phyloP scores from a whole-genome alignment of 2,797 vertebrate species.

The Rhodeus uyekii region DNA sequence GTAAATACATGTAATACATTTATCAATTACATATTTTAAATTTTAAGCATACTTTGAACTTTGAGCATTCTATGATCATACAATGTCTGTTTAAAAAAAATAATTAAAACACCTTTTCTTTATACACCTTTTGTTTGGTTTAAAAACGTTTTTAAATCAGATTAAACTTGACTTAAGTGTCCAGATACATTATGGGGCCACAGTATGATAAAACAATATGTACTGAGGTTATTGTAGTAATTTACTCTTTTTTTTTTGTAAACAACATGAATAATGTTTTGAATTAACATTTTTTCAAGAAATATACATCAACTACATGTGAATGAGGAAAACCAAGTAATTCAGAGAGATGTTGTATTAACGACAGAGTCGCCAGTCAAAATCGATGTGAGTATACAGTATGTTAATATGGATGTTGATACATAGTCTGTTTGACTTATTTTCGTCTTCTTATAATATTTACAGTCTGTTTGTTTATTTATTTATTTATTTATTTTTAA shows the following conservation, averaged over 20 bases:
- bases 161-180: too few species aligned
- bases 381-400: slow-evolving; percentile 64
- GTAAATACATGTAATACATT: too few species aligned
- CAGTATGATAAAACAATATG: neutral
- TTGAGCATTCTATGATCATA: too few species aligned
- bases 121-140: too few species aligned
- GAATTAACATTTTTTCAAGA: slow-evolving; percentile 44
- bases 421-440: neutral
- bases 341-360: slow-evolving; percentile 57
- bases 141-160: too few species aligned
- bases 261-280: neutral
- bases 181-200: neutral
- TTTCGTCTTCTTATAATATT: neutral
- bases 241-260: too few species aligned
- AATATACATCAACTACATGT: accelerated
- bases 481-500: neutral
- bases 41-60: too few species aligned
- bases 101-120: too few species aligned
- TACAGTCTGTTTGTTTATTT: neutral
- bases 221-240: neutral
- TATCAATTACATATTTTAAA: too few species aligned
- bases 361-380: slow-evolving; percentile 41
- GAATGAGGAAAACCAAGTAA: slow-evolving; percentile 63
- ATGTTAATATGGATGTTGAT: neutral
- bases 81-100: too few species aligned